A percentile compares a stretch with the other conserved stretches of the same genome.
Conservation (phyloP, 2,888 invertebrate species). For the Parthenolecanium corni region DNA sequence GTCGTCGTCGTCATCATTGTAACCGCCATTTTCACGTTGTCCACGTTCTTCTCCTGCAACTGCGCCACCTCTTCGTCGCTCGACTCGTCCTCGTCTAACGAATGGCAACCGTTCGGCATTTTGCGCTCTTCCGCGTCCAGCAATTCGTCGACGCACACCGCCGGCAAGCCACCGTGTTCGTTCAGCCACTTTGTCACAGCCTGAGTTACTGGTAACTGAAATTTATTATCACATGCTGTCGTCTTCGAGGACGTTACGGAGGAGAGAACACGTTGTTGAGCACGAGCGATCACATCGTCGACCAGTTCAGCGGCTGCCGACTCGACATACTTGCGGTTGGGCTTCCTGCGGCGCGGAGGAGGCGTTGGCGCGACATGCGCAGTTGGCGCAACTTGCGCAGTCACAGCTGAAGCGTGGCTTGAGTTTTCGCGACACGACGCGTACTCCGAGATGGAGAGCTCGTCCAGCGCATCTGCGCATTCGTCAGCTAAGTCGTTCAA, state of each 20-base stretch:
- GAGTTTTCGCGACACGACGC: slow-evolving; percentile 2
- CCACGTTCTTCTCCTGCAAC: background rate
- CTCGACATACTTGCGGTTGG: background rate
- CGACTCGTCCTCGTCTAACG: background rate
- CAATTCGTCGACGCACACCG: background rate
- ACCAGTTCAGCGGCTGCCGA: background rate
- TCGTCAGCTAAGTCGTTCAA: slow-evolving; percentile 20
- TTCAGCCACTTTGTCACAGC: slow-evolving; percentile 51
- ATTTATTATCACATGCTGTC: slow-evolving; percentile 10
- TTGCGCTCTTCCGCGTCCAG: slow-evolving; percentile 26
- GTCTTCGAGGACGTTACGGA: background rate
- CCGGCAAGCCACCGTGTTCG: slow-evolving; percentile 34
- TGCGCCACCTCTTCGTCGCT: background rate
- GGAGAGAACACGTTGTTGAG: background rate
- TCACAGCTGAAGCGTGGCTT: slow-evolving; percentile 3
- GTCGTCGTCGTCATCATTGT: too few relatives aligned
- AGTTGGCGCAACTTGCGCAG: background rate
- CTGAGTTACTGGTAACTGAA: slow-evolving; percentile 41
- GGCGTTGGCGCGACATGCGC: too few relatives aligned
- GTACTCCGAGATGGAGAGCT: background rate
- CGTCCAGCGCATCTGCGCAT: slow-evolving; percentile 12
- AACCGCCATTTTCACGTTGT: too few relatives aligned
- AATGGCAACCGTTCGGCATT: slow-evolving; percentile 15
- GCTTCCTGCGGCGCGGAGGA: background rate
- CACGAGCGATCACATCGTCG: background rate